These are phyloP conservation scores for Charanyca ferruginea DNA, from an alignment of 2,888 invertebrate species.

Conservation along the genomic window DNA sequence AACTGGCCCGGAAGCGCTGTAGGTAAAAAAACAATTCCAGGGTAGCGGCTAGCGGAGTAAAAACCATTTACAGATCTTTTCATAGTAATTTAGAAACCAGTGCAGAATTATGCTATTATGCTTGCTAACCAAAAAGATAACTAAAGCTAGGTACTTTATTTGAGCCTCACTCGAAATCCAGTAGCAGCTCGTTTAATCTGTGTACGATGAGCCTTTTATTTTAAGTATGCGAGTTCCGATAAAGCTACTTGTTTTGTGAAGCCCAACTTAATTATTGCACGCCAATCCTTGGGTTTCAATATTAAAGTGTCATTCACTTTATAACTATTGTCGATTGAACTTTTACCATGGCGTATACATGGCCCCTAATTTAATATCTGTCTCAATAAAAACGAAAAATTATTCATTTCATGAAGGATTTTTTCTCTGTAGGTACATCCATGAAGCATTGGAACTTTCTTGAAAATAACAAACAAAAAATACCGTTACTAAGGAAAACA, in stretches of 20 bases:
- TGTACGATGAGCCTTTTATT: conserved; percentile 60
- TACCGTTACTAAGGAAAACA: conserved; percentile 43
- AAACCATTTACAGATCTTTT: no score
- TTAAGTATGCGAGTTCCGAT: conserved; percentile 66
- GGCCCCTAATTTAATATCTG: neutral
- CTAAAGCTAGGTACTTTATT: neutral
- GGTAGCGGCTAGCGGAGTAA: no score
- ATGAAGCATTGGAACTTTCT: neutral
- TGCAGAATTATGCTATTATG: no score
- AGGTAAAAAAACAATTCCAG: no score
- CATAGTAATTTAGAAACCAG: no score
- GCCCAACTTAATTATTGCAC: conserved; percentile 64
- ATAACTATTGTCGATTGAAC: neutral
- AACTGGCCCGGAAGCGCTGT: no score
- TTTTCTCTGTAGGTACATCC: neutral
- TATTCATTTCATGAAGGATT: neutral
- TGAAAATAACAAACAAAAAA: conserved; percentile 27
- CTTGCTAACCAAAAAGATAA: no score
- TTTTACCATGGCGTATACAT: neutral
- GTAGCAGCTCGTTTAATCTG: neutral
- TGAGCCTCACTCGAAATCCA: neutral
- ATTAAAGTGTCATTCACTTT: conserved; percentile 1
- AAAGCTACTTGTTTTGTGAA: conserved; percentile 68
- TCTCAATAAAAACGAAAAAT: neutral
- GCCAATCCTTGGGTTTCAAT: conserved; percentile 32